A percentile compares a stretch with the other conserved stretches of the same genome.
These are phyloP conservation scores for human DNA, from an alignment of 2,113 vertebrate genomes.

Conservation along the genomic window GRCh38 chr2:108777001-108777500, in stretches of 20 bases:
- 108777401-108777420: constrained; percentile 8
- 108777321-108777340: neutral
- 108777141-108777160: constrained; percentile 85
- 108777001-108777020: neutral
- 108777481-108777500: neutral
- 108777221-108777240: constrained; percentile 88
- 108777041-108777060: neutral
- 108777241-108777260: neutral
- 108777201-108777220: constrained; percentile 92
- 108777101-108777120: constrained; percentile 25
- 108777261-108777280: neutral
- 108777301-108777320: neutral
- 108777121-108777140: constrained; percentile 76
- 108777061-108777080: neutral
- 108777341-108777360: neutral
- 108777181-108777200: constrained; percentile 93
- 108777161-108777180: constrained; percentile 85
- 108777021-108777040: neutral
- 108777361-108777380: constrained; percentile 24
- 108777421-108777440: neutral
- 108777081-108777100: constrained; percentile 16
- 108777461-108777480: neutral
- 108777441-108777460: neutral
- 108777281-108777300: neutral
- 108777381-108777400: neutral